Percentiles rank a stretch among this genome's conserved stretches.
phyloP scores from a whole-genome alignment of 2,797 vertebrate genomes.

The Sebastes oblongus region DNA sequence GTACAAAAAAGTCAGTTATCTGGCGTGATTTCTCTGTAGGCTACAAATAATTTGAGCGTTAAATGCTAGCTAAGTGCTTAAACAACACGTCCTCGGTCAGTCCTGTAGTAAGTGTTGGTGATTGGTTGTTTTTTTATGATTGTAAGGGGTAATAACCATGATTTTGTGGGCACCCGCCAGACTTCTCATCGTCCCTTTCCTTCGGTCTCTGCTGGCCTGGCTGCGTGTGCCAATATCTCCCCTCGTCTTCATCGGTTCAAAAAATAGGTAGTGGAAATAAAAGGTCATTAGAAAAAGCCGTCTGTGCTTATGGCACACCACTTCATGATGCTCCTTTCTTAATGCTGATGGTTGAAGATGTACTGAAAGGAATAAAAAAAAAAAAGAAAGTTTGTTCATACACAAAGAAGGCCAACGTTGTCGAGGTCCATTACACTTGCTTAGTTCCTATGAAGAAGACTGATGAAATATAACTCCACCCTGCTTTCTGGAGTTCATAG shows the following conservation, averaged over 20 bases:
- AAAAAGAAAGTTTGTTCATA: constrained; percentile 14
- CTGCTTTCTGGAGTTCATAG: constrained; percentile 35
- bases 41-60: constrained; percentile 52
- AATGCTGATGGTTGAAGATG: constrained; percentile 57
- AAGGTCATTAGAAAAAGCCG: constrained; percentile 78
- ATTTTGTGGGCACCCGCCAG: background rate
- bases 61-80: constrained; percentile 47
- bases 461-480: constrained; percentile 31
- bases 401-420: constrained; percentile 82
- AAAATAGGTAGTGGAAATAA: constrained; percentile 58
- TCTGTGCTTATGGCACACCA: constrained; percentile 28
- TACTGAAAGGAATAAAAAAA: constrained; percentile 23
- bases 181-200: background rate
- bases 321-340: constrained; percentile 30
- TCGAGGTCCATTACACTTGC: constrained; percentile 79
- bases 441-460: constrained; percentile 51
- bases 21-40: constrained; percentile 8
- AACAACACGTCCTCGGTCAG: constrained; percentile 22
- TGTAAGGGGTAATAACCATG: background rate
- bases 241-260: constrained; percentile 32
- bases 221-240: background rate
- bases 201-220: background rate
- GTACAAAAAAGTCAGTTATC: constrained; percentile 58
- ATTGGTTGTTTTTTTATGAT: constrained; percentile 6
- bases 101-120: constrained; percentile 14